These are phyloP conservation scores for Delphinapterus leucas DNA, from an alignment of 2,113 vertebrate genomes.

Conservation along the genomic window DNA sequence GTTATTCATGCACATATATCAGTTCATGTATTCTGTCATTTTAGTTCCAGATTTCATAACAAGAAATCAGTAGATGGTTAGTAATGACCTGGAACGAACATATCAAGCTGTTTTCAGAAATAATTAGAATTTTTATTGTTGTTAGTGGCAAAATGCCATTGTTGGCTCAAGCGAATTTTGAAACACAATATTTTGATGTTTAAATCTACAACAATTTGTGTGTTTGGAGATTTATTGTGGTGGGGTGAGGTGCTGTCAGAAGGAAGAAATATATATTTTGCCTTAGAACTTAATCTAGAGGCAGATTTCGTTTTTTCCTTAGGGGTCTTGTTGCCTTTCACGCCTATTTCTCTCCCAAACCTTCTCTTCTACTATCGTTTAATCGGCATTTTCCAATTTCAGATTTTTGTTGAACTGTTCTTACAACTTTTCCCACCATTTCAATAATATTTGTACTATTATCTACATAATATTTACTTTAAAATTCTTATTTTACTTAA, in stretches of 20 bases:
- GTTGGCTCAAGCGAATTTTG: background rate
- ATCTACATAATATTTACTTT: background rate
- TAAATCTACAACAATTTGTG: background rate
- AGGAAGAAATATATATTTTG: background rate
- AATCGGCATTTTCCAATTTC: background rate
- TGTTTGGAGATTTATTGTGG: background rate
- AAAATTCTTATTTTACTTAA: background rate
- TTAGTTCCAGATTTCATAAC: slow-evolving; percentile 54
- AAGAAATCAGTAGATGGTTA: slow-evolving; percentile 43
- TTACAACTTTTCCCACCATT: background rate
- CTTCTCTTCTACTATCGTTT: too few relatives aligned
- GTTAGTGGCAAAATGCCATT: background rate
- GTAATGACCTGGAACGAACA: slow-evolving; percentile 44
- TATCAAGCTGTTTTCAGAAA: background rate
- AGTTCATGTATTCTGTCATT: background rate
- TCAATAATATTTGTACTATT: background rate
- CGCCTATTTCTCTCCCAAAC: background rate
- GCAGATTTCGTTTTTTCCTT: background rate
- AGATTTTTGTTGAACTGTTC: background rate
- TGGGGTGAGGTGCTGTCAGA: background rate
- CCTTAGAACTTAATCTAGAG: background rate
- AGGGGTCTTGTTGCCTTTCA: fast-evolving
- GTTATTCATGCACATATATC: background rate
- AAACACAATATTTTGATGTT: background rate
- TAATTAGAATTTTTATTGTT: background rate